Conservation (phyloP, 2,113 vertebrate genomes). For the Penelope pileata region DNA sequence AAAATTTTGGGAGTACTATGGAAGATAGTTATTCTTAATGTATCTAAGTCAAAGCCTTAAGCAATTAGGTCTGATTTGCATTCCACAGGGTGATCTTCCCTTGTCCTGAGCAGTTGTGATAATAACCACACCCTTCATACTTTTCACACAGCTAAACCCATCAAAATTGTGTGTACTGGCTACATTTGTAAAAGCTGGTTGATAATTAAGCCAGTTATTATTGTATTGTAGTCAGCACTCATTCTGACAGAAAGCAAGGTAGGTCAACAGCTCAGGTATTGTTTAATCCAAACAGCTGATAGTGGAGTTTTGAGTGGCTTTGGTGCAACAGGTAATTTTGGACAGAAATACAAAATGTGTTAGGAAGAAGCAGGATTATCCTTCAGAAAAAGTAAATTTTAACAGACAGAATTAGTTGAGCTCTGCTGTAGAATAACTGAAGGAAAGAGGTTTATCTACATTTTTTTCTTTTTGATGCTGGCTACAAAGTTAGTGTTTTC, state of each 20-base stretch:
- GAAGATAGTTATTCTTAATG: neutral
- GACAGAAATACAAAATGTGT: neutral
- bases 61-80: neutral
- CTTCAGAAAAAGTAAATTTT: neutral
- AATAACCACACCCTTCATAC: neutral
- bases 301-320: neutral
- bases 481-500: neutral
- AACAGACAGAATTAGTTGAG: neutral
- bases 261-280: neutral
- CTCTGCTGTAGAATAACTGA: neutral
- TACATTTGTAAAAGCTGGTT: conserved; percentile 8
- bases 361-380: neutral
- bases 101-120: neutral
- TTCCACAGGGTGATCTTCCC: neutral
- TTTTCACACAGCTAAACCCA: neutral
- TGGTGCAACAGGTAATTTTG: neutral
- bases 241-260: neutral
- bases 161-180: neutral
- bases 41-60: neutral
- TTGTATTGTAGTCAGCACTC: neutral
- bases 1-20: neutral
- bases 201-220: conserved; percentile 5
- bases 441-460: neutral
- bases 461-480: neutral
- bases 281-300: neutral